phyloP scores from a whole-genome alignment of 1,140 invertebrate species.

The Anastrepha ludens region DNA sequence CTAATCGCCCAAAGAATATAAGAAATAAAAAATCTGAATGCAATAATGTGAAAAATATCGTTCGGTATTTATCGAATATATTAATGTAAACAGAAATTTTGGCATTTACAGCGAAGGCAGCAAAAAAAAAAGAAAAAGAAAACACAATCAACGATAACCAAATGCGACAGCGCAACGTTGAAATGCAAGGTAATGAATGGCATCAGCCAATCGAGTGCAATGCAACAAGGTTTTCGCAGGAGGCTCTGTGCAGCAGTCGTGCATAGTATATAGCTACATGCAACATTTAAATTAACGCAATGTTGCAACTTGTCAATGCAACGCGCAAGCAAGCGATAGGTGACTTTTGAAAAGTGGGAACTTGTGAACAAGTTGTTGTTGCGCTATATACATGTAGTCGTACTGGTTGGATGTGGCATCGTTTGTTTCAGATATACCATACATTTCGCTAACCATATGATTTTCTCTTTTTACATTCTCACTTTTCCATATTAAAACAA shows the following conservation, averaged over 20 bases:
- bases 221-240: not conserved
- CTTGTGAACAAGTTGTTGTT: not conserved
- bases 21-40: not conserved
- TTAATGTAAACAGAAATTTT: conserved; percentile 17
- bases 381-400: not conserved
- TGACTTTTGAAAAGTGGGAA: not conserved
- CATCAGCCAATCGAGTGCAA: not conserved
- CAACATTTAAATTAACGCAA: conserved; percentile 50
- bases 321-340: not conserved
- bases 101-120: not conserved
- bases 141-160: not conserved
- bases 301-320: conserved; percentile 47
- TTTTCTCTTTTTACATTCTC: not conserved
- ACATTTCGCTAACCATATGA: not conserved
- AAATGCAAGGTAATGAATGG: not conserved
- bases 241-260: not conserved
- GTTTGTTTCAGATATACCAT: not conserved
- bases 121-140: not conserved
- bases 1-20: not conserved
- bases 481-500: not conserved
- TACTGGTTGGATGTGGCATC: no score
- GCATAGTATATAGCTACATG: conserved; percentile 46
- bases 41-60: not conserved
- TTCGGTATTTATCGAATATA: conserved; percentile 17
- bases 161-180: conserved; percentile 4